Evolutionary conservation across 2,797 vertebrate genomes (phyloP).

Genomic region (Benthosema pterotum): DNA sequence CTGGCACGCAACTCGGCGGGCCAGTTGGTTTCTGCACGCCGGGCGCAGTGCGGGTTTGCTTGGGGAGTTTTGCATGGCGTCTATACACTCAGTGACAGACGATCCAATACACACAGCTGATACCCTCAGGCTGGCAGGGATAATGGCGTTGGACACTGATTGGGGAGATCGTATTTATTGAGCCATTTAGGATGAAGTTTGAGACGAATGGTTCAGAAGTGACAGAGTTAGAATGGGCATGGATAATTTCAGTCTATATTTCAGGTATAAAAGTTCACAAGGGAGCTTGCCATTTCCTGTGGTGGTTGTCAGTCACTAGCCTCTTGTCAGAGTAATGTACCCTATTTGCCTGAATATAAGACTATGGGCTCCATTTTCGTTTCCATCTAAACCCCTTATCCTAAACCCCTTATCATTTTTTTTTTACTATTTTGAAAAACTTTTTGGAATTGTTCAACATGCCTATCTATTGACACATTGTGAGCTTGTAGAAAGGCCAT

Average conservation of each 20-base stretch:
- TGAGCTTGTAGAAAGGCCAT: too few species aligned
- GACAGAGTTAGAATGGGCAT: slow-evolving; percentile 30
- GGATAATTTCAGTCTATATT: background rate
- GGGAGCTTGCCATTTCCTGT: too few species aligned
- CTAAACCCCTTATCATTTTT: too few species aligned
- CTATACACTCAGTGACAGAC: slow-evolving; percentile 56
- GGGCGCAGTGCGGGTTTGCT: slow-evolving; percentile 38
- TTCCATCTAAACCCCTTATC: too few species aligned
- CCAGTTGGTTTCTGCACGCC: slow-evolving; percentile 66
- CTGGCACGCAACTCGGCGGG: slow-evolving; percentile 39
- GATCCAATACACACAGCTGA: slow-evolving; percentile 75
- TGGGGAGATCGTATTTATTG: slow-evolving; percentile 70
- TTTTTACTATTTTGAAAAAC: too few species aligned
- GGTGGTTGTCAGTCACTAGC: too few species aligned
- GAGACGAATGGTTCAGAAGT: background rate
- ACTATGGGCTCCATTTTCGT: too few species aligned
- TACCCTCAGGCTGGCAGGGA: slow-evolving; percentile 67
- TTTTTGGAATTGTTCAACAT: too few species aligned
- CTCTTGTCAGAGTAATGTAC: too few species aligned
- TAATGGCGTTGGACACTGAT: slow-evolving; percentile 71
- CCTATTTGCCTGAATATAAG: too few species aligned
- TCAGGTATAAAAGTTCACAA: background rate
- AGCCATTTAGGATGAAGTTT: slow-evolving; percentile 54
- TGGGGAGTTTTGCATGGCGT: slow-evolving; percentile 28
- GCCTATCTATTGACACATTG: too few species aligned